Base-by-base conservation (phyloP, 1,140 invertebrate genomes). In the Scaptomyza hsui region DNA sequence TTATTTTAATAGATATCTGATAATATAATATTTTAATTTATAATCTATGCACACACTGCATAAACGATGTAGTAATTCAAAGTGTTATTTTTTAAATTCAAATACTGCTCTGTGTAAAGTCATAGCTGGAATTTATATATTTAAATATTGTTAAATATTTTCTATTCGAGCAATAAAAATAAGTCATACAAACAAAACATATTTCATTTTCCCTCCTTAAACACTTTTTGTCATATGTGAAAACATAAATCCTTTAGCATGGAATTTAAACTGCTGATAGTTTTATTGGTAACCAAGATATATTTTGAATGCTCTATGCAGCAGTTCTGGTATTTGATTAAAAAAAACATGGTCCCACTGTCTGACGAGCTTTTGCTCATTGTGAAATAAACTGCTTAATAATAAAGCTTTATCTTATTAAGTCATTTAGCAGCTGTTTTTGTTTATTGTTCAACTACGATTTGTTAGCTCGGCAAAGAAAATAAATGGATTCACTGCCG, bases 21-120 rank as follows among this genome's bases (percentile, higher is more conserved):
- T 55, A 15, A 42, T 41, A 47, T 9, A 12, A 39, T 32, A 26
- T 7, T 15, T 19, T 35, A 56, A 62, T 18, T 39, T 51, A 42
- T 52, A 45, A 69, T 37, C 16, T 32, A 60, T 67, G 45, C 61
- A 45, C 26, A 12, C 37, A 51, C 44, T 65, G 61, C 62, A 72
- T 47, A 53, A 47, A 24, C 19, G 18, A 41, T 35, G 47, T 24
- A 19, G 51, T 32, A 65, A 65, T 57, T 26, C 26, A 32, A 44
- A 42, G 6, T 12, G 16, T 55, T 41, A 45, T 53, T 53, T 37
- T 35, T 32, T 44, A 53, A n/a, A n/a, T 48, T 69, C 45, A 24
- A 42, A 39, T 48, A n/a, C 3, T 18, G 6, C 7, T 29, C 9
- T 29, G 7, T 29, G 7, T 6, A 3, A 5, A 26, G 12, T 53